These are phyloP conservation scores for Drosophila sproati DNA, from an alignment of 1,140 invertebrate species.

Conservation along the genomic window DNA sequence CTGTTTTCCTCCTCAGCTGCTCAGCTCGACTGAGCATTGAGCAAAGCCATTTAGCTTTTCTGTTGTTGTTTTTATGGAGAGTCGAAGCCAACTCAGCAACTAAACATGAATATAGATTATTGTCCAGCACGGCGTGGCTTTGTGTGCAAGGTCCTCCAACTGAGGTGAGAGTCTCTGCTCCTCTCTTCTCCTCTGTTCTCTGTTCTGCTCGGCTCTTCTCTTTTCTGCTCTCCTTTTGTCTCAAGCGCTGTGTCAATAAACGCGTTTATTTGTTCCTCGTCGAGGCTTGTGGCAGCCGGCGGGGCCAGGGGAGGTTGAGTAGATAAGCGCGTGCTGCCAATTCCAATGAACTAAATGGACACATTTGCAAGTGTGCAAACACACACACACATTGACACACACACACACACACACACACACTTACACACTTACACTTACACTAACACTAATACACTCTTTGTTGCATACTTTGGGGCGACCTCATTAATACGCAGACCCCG, in stretches of 20 bases:
- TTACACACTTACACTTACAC: constrained; percentile 9
- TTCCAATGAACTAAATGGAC: constrained; percentile 78
- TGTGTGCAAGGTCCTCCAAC: not conserved
- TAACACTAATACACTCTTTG: constrained; percentile 42
- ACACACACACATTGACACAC: constrained; percentile 23
- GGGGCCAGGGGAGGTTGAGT: not conserved
- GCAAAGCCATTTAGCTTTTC: constrained; percentile 30
- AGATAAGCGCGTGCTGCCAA: constrained; percentile 56
- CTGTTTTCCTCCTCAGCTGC: constrained; percentile 43
- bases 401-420: constrained; percentile 13
- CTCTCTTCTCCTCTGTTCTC: not conserved
- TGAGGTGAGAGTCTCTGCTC: constrained; percentile 3
- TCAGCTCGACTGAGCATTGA: constrained; percentile 52
- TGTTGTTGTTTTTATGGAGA: constrained; percentile 17
- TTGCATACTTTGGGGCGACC: constrained; percentile 74
- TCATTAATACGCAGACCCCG: constrained; percentile 53
- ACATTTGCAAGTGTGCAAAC: constrained; percentile 47
- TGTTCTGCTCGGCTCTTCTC: not conserved
- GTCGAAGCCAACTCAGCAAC: constrained; percentile 13
- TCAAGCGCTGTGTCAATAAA: constrained; percentile 78
- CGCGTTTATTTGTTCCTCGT: constrained; percentile 63
- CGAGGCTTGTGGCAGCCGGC: not conserved
- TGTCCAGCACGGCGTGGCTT: constrained; percentile 32
- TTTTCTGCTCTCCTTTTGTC: constrained; percentile 33
- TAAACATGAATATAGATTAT: constrained; percentile 78